Conservation (phyloP, 1,140 invertebrate genomes). For the Phocides pigmalion region DNA sequence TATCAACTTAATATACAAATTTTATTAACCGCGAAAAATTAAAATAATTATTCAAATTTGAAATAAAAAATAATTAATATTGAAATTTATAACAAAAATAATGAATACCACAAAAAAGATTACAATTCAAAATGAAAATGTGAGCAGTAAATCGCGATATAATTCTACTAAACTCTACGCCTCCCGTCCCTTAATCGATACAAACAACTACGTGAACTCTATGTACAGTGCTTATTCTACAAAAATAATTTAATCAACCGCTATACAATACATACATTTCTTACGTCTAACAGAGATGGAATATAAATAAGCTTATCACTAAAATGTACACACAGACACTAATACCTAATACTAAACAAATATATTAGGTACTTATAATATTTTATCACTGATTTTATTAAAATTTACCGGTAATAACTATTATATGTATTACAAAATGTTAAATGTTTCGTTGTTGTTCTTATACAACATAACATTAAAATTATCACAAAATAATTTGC, state of each 20-base stretch:
- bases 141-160: slow-evolving; percentile 52
- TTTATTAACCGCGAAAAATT: too few species aligned
- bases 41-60: too few species aligned
- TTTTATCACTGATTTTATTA: slow-evolving; percentile 52
- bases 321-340: slow-evolving; percentile 60
- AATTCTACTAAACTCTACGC: slow-evolving; percentile 60
- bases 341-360: slow-evolving; percentile 36
- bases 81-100: too few species aligned
- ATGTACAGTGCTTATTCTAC: slow-evolving; percentile 79
- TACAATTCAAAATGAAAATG: slow-evolving; percentile 3
- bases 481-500: too few species aligned
- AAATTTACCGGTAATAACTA: neutral
- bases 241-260: slow-evolving; percentile 80
- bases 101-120: too few species aligned
- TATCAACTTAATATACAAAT: too few species aligned
- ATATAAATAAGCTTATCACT: slow-evolving; percentile 65
- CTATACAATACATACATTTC: slow-evolving; percentile 74
- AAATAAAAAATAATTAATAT: too few species aligned
- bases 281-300: slow-evolving; percentile 53
- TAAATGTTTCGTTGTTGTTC: too few species aligned
- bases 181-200: slow-evolving; percentile 60
- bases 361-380: slow-evolving; percentile 44
- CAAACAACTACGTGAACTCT: slow-evolving; percentile 70
- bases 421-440: neutral
- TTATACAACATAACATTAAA: too few species aligned